A percentile compares a stretch with the other conserved stretches of the same genome.
Evolutionary conservation across 2,113 vertebrate species (phyloP).

Genomic region (Psilopsiagon aurifrons): DNA sequence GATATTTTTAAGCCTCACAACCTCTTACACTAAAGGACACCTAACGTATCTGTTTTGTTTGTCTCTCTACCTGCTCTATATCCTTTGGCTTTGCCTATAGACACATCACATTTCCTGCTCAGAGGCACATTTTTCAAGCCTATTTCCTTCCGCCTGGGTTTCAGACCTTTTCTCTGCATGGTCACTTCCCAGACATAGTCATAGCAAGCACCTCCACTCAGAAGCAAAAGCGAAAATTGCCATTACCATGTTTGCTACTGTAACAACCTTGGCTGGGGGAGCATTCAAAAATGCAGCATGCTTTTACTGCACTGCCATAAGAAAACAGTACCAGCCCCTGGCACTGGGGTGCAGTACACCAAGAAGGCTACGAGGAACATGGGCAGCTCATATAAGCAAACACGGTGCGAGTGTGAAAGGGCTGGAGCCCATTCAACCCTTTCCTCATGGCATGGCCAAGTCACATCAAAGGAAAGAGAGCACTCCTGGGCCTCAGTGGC

Average conservation of each 20-base stretch:
- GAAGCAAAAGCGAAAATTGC: background rate
- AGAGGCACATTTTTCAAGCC: background rate
- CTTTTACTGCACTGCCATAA: accelerated
- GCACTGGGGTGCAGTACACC: background rate
- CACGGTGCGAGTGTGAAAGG: accelerated
- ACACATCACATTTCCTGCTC: background rate
- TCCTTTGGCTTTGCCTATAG: background rate
- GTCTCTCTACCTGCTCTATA: background rate
- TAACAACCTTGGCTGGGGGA: background rate
- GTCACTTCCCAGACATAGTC: background rate
- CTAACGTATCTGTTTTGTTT: background rate
- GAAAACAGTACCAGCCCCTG: background rate
- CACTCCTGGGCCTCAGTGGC: background rate
- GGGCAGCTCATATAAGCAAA: background rate
- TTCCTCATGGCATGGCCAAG: background rate
- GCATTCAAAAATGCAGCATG: background rate
- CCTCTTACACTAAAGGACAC: background rate
- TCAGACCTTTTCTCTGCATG: background rate
- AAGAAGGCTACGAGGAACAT: background rate
- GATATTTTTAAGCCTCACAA: background rate
- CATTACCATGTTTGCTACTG: accelerated
- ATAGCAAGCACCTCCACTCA: background rate
- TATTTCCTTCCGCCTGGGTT: background rate
- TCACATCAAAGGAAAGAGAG: background rate
- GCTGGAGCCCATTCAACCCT: background rate